A percentile compares a stretch with the other conserved stretches of the same genome.
Evolutionary conservation across 64 coral and sea anemone species (phyloP).

Genomic region (Anthopleura sola): DNA sequence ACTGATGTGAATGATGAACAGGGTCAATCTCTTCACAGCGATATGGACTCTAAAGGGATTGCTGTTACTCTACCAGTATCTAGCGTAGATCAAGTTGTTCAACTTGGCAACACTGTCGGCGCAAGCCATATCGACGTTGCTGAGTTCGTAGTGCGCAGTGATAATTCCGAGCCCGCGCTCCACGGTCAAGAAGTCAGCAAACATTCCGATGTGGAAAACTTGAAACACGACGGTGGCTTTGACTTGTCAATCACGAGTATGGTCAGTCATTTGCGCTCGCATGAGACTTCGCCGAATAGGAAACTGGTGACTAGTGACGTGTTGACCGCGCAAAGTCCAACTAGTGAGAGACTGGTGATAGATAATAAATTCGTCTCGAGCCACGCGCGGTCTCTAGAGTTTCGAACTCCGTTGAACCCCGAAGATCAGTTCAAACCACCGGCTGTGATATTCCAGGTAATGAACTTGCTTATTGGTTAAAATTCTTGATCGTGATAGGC

Average conservation of each 20-base stretch:
- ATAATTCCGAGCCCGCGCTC: constrained; percentile 31
- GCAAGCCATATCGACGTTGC: constrained; percentile 52
- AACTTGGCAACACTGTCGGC: neutral
- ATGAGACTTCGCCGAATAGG: constrained; percentile 8
- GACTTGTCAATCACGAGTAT: constrained; percentile 77
- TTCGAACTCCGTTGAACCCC: constrained; percentile 59
- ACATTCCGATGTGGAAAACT: constrained; percentile 35
- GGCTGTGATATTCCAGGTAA: constrained; percentile 88
- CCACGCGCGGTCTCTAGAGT: constrained; percentile 60
- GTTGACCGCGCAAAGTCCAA: neutral
- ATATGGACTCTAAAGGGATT: neutral
- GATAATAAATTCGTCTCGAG: constrained; percentile 13
- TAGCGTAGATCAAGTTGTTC: neutral
- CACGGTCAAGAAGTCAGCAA: constrained; percentile 15
- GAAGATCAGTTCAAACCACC: constrained; percentile 89
- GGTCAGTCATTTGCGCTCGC: constrained; percentile 60
- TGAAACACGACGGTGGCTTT: constrained; percentile 60
- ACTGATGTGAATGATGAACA: neutral
- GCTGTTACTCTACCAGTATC: constrained; percentile 8
- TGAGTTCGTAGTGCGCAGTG: constrained; percentile 69
- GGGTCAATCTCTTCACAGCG: neutral
- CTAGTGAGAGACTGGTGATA: constrained; percentile 1
- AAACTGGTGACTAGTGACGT: constrained; percentile 29
- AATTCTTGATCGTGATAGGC: neutral
- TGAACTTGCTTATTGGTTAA: neutral